phyloP scores from a whole-genome alignment of 2,888 invertebrate genomes.

The Prionchulus punctatus region DNA sequence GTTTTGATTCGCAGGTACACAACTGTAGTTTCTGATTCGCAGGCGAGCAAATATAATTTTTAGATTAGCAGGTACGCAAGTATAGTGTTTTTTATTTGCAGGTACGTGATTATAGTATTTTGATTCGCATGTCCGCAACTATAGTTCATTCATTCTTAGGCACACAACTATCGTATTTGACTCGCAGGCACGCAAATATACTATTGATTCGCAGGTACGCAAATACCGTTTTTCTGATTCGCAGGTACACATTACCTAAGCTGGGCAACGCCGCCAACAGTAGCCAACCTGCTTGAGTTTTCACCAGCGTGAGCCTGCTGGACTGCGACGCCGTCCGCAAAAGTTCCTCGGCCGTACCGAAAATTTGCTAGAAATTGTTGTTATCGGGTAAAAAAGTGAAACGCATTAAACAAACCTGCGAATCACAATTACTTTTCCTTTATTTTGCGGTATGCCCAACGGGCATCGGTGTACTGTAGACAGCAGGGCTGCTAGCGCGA shows the following conservation, averaged over 20 bases:
- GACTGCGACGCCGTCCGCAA: conserved; percentile 89
- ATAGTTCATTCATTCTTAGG: no score
- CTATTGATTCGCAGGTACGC: no score
- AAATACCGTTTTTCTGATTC: no score
- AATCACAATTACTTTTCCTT: conserved; percentile 57
- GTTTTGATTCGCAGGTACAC: no score
- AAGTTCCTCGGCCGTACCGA: conserved; percentile 89
- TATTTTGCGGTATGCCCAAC: conserved; percentile 83
- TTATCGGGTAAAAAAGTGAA: conserved; percentile 4
- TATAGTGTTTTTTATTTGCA: no score
- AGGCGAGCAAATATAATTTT: no score
- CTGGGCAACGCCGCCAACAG: conserved; percentile 92
- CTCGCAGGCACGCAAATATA: no score
- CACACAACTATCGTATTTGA: no score
- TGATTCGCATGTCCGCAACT: no score
- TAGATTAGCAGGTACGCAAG: no score
- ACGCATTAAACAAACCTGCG: conserved; percentile 10
- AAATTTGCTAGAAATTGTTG: conserved; percentile 48
- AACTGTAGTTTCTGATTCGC: no score
- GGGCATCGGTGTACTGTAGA: conserved; percentile 68
- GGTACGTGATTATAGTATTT: no score
- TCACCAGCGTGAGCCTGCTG: conserved; percentile 74
- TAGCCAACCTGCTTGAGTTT: conserved; percentile 94
- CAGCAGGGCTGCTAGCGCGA: conserved; percentile 76
- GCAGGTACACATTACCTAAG: conserved; percentile 49